Evolutionary conservation across 2,113 vertebrate species (phyloP), one percentile per base, ranked within the genome.

Genomic region (Uropsilus gracilis): DNA sequence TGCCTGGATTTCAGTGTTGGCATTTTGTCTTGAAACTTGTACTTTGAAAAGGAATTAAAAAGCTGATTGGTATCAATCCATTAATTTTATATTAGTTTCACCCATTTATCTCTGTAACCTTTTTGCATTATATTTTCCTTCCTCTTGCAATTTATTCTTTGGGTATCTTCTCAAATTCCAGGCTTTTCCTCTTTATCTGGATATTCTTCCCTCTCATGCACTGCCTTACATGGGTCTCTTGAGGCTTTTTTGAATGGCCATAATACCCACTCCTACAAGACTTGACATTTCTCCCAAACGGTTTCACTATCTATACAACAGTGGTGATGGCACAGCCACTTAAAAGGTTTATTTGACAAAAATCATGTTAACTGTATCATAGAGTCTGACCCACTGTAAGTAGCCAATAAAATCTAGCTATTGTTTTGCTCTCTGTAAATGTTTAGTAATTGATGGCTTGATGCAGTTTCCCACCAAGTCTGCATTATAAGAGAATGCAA

Each of bases 41-140:
- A 48, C 57, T 53, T 39, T 77, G 59, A 46, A 92, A 95, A 73
- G 69, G 61, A 94, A 89, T 77, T 63, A 26, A 64, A 97, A 95
- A 64, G 0, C 24, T 92, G 17, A 57, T 73, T 88, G 14, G 68
- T 64, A 66, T 5, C n/a, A 87, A 24, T 61, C 12, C 63, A 73
- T 90, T 85, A 26, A 50, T 57, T 64, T 96, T 91, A 13, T 71
- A 68, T 91, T 87, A 57, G 16, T 73, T 39, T 89, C 26, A 89
- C 7, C 22, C 32, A 83, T 92, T 94, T 86, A 12, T 10, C 44
- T 94, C 88, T 91, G 34, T 12, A 20, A 34, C 48, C 28, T 94
- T 91, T 87, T 28, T 30, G 90, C 64, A 64, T 17, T 64, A 30
- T 63, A 87, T 61, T 94, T 95, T 95, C 12, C 39, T 92, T 7